Percentiles rank a stretch among this genome's conserved stretches.
These are phyloP conservation scores for Lasiommata megera DNA, from an alignment of 2,888 invertebrate genomes.

Conservation along the genomic window DNA sequence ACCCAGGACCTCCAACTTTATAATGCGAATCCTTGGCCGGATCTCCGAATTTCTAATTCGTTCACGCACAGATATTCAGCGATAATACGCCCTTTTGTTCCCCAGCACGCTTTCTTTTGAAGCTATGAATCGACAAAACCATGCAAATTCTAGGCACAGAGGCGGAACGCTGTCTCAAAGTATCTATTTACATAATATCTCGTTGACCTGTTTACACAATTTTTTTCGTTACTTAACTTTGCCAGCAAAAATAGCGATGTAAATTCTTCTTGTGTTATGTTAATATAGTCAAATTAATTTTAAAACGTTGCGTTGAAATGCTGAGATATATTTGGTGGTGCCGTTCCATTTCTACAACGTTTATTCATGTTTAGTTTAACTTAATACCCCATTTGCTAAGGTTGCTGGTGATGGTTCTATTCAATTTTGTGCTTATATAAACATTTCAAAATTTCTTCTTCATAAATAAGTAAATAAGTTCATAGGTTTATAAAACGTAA, in stretches of 20 bases:
- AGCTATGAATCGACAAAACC: constrained; percentile 5
- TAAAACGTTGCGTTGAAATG: constrained; percentile 1
- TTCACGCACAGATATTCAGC: no score
- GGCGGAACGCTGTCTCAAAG: constrained; percentile 14
- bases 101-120: not conserved
- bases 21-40: no score
- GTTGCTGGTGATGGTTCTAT: no score
- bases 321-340: not conserved
- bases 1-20: no score
- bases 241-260: constrained; percentile 5
- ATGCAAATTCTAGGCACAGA: constrained; percentile 20
- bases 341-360: not conserved
- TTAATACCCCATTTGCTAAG: not conserved
- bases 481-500: no score
- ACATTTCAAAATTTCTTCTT: no score
- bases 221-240: constrained; percentile 19
- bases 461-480: no score
- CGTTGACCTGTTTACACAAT: constrained; percentile 28
- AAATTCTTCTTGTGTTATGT: not conserved
- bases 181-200: constrained; percentile 24
- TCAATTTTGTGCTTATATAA: no score
- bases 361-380: not conserved
- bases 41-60: no score
- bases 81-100: not conserved
- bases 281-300: constrained; percentile 6